A percentile compares a stretch with the other conserved stretches of the same genome.
phyloP scores from a whole-genome alignment of 1,140 invertebrate species.

The Melanaphis sacchari region DNA sequence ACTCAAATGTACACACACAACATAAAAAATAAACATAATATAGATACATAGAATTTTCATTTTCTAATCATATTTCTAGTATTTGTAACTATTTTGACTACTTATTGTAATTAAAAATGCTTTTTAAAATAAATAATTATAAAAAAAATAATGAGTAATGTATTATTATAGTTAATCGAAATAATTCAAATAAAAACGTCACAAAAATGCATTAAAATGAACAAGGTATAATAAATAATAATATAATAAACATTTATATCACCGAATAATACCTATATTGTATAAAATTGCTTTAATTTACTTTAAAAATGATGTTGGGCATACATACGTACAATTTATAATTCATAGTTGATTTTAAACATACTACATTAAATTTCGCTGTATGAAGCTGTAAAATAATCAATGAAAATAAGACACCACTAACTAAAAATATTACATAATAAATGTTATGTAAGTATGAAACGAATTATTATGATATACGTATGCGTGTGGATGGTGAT shows the following conservation, averaged over 20 bases:
- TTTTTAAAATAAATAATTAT: too few relatives aligned
- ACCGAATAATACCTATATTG: neutral
- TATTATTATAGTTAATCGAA: neutral
- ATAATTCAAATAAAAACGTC: neutral
- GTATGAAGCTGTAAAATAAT: neutral
- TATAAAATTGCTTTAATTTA: neutral
- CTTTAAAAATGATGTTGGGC: neutral
- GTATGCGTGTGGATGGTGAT: neutral
- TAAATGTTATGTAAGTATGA: neutral
- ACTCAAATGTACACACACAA: neutral
- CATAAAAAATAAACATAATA: neutral
- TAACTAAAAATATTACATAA: neutral
- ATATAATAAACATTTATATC: neutral
- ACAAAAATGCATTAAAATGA: neutral
- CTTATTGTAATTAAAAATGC: neutral
- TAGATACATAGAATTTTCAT: neutral
- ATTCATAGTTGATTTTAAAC: neutral
- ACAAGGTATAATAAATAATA: neutral
- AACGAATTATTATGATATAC: neutral
- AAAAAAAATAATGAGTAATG: neutral
- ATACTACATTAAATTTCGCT: neutral
- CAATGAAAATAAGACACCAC: neutral
- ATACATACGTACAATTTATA: neutral
- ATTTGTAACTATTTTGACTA: neutral
- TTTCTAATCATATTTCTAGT: neutral